These are phyloP conservation scores for Zophobas atratus DNA, from an alignment of 1,140 invertebrate species.

Conservation along the genomic window DNA sequence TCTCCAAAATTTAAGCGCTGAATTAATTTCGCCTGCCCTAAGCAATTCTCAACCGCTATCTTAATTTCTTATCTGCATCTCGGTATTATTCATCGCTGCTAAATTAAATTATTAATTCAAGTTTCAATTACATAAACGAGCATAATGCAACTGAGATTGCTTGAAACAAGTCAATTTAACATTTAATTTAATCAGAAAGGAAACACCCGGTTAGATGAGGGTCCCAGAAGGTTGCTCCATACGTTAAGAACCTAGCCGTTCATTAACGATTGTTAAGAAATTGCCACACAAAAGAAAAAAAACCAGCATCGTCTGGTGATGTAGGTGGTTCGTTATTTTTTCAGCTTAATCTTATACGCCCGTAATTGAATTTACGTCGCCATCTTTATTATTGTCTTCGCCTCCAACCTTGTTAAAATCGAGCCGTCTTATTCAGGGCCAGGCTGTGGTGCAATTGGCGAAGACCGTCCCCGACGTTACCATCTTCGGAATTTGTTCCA, in stretches of 20 bases:
- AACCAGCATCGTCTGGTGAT: not conserved
- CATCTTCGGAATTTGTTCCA: conserved; percentile 89
- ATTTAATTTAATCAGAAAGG: conserved; percentile 32
- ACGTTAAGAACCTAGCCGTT: not conserved
- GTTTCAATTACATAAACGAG: conserved; percentile 44
- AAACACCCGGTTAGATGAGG: conserved; percentile 4
- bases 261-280: conserved; percentile 12
- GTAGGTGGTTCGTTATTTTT: conserved; percentile 20
- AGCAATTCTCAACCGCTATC: no score
- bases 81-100: not conserved
- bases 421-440: conserved; percentile 76
- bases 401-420: conserved; percentile 4
- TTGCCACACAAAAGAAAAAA: conserved; percentile 5
- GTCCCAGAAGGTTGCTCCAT: not conserved
- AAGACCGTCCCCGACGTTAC: conserved; percentile 87
- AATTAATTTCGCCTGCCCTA: no score
- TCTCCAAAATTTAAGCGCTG: no score
- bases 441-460: conserved; percentile 86
- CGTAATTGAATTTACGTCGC: conserved; percentile 27
- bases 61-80: no score
- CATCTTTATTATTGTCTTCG: conserved; percentile 42
- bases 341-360: conserved; percentile 15
- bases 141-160: conserved; percentile 40
- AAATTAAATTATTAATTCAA: conserved; percentile 42
- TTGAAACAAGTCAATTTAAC: conserved; percentile 40